phyloP scores from a whole-genome alignment of 2,113 vertebrate species.

The Ginglymostoma cirratum region DNA sequence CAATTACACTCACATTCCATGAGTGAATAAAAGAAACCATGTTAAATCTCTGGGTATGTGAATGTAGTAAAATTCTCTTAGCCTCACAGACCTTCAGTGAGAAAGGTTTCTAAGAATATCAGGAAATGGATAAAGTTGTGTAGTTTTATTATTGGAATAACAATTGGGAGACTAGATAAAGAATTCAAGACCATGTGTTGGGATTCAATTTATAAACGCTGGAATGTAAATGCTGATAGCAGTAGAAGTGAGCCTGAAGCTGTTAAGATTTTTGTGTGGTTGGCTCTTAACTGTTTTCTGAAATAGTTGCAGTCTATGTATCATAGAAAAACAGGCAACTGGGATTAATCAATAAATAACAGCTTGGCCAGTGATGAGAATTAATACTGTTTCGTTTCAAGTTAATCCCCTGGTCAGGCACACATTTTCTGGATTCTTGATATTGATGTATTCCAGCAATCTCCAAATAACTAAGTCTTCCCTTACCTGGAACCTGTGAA shows the following conservation, averaged over 20 bases:
- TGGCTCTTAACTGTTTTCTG: background rate
- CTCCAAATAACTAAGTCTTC: background rate
- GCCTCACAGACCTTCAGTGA: background rate
- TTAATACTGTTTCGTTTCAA: background rate
- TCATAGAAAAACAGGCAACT: background rate
- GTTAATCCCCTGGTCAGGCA: background rate
- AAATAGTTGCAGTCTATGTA: background rate
- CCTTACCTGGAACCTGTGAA: slow-evolving; percentile 90
- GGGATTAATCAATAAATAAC: background rate
- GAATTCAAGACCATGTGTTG: background rate
- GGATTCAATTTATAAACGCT: background rate
- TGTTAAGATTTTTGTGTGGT: background rate
- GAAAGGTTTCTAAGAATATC: background rate
- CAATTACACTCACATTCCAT: no score
- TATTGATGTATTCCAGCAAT: background rate
- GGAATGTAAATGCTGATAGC: background rate
- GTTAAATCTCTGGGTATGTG: background rate
- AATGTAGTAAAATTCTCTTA: background rate
- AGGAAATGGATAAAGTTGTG: background rate
- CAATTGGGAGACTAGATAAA: background rate
- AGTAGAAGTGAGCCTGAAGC: background rate
- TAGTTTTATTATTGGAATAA: background rate
- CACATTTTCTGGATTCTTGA: background rate
- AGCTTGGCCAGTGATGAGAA: background rate
- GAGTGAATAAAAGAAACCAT: no score